Evolutionary conservation across 2,797 vertebrate species (phyloP).

Genomic region (Enteromius paludinosus): DNA sequence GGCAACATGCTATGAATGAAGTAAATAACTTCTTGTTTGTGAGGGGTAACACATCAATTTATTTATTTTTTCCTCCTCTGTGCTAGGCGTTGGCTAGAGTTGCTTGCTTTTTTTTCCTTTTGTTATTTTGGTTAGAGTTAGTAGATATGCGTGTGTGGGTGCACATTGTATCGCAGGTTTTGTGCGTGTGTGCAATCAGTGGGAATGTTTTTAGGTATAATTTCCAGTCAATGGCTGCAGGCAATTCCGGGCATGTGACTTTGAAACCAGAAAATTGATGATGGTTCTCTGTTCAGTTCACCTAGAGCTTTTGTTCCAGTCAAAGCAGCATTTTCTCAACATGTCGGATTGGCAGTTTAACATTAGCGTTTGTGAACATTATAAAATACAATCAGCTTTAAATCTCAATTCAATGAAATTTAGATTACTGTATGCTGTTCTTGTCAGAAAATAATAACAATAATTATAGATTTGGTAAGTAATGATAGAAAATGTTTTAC

Average conservation of each 20-base stretch:
- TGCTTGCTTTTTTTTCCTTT: constrained; percentile 14
- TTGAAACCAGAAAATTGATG: constrained; percentile 14
- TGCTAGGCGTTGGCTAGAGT: constrained; percentile 40
- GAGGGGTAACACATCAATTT: constrained; percentile 51
- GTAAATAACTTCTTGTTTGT: constrained; percentile 63
- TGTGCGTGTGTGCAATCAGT: constrained; percentile 36
- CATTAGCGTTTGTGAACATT: background rate
- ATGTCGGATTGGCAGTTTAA: background rate
- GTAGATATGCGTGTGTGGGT: background rate
- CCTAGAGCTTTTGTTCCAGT: constrained; percentile 6
- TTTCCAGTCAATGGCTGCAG: constrained; percentile 33
- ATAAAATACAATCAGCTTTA: background rate
- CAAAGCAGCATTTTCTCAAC: background rate
- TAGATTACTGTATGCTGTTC: background rate
- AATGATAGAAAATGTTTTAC: background rate
- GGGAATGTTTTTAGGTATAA: constrained; percentile 39
- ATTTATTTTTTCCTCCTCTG: constrained; percentile 31
- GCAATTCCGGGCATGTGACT: constrained; percentile 16
- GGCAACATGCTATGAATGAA: constrained; percentile 60
- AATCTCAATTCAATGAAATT: background rate
- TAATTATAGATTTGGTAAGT: background rate
- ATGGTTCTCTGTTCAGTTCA: constrained; percentile 26
- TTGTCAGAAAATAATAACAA: background rate
- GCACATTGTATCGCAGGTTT: background rate
- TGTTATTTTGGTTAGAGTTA: constrained; percentile 40